Base-by-base conservation (phyloP, 2,888 invertebrate species). In the Cataglyphis altisquamis region DNA sequence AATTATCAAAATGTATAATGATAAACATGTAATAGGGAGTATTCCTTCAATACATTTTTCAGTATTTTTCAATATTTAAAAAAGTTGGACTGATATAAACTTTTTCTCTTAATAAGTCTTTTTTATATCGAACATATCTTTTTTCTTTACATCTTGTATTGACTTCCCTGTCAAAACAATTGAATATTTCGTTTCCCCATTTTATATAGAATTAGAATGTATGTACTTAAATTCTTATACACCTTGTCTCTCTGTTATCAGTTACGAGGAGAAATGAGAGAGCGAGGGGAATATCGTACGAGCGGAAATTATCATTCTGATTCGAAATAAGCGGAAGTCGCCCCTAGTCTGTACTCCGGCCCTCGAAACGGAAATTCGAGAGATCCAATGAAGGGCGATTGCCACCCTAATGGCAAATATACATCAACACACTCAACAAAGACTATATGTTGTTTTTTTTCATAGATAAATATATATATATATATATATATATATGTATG, bases 251-350 rank as follows among this genome's bases (percentile, higher is more conserved):
- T 48, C 48, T 25, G 10, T 55, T 41, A 39, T 78, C 48, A 45
- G 60, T 70, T 70, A 45, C 36, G 68, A 73, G 55, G 70, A 84
- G 45, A 15, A 80, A 83, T 66, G 83, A 85, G 82, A 75, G 82
- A 83, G 67, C 29, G 36, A 82, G 83, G 73, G 82, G 88, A 86
- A 83, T 82, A 36, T 21, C 15, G 6, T 77, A 72, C 48, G 84
- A 86, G 67, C 85, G 90, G 89, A 90, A 85, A 88, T 86, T 45
- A 82, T 86, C 85, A 85, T 78, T 75, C 80, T 68, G 81, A 86
- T 83, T 83, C 80, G 81, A 84, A 82, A 83, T 85, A 68, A 80
- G 83, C 89, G 90, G 90, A 90, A 90, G 85, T 82, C 52, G 75
- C 64, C 60, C 48, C 68, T 73, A 62, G 68, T 83, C 70, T 55